Percentiles rank a stretch among this genome's conserved stretches.
These are phyloP conservation scores for Simalia tracyae DNA, from an alignment of 2,797 vertebrate genomes.

Conservation along the genomic window DNA sequence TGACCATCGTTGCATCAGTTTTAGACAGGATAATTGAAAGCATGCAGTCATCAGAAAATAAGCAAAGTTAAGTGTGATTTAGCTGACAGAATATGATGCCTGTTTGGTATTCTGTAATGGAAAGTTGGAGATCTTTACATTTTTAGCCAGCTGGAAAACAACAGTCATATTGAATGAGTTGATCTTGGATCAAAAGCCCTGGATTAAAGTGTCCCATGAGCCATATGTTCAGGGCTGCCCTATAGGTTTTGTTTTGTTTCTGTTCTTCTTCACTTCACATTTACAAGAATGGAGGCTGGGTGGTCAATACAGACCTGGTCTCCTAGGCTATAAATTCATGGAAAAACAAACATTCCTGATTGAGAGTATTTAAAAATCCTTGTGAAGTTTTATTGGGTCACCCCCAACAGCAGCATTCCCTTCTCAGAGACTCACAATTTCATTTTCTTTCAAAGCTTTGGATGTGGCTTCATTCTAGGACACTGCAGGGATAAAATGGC, in stretches of 20 bases:
- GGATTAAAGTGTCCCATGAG: not conserved
- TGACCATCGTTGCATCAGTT: not conserved
- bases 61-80: not conserved
- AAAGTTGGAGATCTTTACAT: not conserved
- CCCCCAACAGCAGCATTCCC: not conserved
- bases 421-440: not conserved
- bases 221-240: not conserved
- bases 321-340: not conserved
- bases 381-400: not conserved
- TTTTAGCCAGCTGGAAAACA: not conserved
- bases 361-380: not conserved
- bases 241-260: not conserved
- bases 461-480: not conserved
- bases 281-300: not conserved
- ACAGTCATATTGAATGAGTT: not conserved
- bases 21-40: not conserved
- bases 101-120: not conserved
- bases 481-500: not conserved
- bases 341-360: not conserved
- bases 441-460: not conserved
- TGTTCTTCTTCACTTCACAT: not conserved
- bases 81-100: not conserved
- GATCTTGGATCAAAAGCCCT: not conserved
- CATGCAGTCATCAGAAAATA: not conserved
- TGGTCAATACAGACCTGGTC: not conserved